Conservation (phyloP, 2,797 vertebrate genomes). For the Hemitrygon akajei region DNA sequence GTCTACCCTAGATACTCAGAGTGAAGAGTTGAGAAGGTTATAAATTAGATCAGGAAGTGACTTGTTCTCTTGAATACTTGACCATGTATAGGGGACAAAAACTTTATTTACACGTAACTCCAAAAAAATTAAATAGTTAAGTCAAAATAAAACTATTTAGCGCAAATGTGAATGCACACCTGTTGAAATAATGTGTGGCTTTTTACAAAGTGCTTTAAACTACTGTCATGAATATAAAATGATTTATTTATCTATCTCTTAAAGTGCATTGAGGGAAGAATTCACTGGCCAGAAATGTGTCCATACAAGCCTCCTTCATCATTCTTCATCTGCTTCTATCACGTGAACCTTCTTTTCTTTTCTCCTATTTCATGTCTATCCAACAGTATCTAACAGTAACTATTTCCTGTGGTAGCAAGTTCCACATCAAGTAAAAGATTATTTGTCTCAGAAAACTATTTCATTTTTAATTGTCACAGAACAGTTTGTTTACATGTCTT, state of each 20-base stretch:
- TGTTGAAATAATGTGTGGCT: not conserved
- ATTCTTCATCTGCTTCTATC: too few species aligned
- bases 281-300: not conserved
- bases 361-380: too few species aligned
- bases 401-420: too few species aligned
- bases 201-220: not conserved
- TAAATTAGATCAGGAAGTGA: too few species aligned
- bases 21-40: too few species aligned
- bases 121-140: not conserved
- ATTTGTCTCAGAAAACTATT: not conserved
- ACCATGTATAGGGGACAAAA: not conserved
- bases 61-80: too few species aligned
- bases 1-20: too few species aligned
- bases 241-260: not conserved
- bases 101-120: not conserved
- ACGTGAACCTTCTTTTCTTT: too few species aligned
- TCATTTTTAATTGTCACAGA: not conserved
- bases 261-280: not conserved
- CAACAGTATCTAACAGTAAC: too few species aligned
- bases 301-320: not conserved
- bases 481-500: not conserved
- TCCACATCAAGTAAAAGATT: not conserved
- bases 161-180: not conserved
- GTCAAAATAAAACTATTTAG: too few species aligned
- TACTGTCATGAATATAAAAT: not conserved